These are phyloP conservation scores for Tipula confusa DNA, from an alignment of 2,888 invertebrate genomes.

Conservation along the genomic window DNA sequence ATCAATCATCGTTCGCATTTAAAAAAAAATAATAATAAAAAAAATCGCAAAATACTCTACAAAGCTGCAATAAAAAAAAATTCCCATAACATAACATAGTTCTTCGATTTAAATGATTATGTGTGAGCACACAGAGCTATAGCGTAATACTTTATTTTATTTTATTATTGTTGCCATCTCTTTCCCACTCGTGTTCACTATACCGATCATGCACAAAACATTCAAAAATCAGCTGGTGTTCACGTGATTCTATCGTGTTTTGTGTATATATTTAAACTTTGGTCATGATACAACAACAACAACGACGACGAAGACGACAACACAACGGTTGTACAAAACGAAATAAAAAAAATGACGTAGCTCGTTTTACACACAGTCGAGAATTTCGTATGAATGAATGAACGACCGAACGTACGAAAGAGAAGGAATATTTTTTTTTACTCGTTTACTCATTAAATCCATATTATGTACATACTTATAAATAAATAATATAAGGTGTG, in stretches of 20 bases:
- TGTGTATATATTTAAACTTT: slow-evolving; percentile 8
- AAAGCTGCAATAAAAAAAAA: background rate
- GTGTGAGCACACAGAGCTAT: background rate
- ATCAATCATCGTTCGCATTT: background rate
- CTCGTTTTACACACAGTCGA: background rate
- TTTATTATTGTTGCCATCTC: slow-evolving; percentile 38
- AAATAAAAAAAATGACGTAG: slow-evolving; percentile 28
- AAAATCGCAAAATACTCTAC: background rate
- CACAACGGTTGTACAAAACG: background rate
- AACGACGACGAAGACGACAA: no score
- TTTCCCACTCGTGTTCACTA: slow-evolving; percentile 41
- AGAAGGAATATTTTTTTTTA: background rate
- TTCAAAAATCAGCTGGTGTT: slow-evolving; percentile 65
- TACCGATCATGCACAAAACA: slow-evolving; percentile 50
- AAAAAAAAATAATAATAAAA: no score
- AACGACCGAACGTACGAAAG: background rate
- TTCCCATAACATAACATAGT: slow-evolving; percentile 28
- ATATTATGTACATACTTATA: background rate
- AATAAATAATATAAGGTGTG: background rate
- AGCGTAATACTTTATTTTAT: background rate
- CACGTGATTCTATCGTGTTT: slow-evolving; percentile 66
- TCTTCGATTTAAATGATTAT: background rate
- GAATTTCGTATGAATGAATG: background rate
- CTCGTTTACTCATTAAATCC: background rate
- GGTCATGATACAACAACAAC: slow-evolving; percentile 3